Conservation (phyloP, 2,113 vertebrate genomes). For the Thunnus maccoyii region DNA sequence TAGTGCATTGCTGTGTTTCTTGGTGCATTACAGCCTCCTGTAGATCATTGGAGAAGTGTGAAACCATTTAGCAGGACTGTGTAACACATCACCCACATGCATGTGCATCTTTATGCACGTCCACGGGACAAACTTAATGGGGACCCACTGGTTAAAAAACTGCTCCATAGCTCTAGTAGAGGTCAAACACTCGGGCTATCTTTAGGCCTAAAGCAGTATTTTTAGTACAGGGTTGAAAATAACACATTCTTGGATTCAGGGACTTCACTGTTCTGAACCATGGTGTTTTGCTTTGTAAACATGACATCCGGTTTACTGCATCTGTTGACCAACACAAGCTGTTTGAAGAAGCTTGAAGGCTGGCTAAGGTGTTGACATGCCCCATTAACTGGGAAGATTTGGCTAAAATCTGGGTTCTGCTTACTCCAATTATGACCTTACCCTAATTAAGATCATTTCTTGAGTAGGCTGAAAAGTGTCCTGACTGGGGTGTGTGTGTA, state of each 20-base stretch:
- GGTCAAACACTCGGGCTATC: no score
- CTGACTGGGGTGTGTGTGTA: constrained; percentile 7
- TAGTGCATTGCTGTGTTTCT: no score
- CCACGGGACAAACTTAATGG: no score
- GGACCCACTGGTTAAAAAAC: no score
- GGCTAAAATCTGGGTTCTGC: constrained; percentile 20
- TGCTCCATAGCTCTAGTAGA: no score
- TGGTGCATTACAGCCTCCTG: no score
- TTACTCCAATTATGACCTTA: constrained; percentile 21
- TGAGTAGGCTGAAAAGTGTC: neutral
- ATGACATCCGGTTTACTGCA: constrained; percentile 35
- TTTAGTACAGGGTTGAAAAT: neutral
- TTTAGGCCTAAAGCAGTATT: constrained; percentile 4
- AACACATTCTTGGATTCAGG: constrained; percentile 7
- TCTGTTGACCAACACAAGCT: constrained; percentile 54
- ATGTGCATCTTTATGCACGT: no score
- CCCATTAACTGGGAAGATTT: constrained; percentile 50
- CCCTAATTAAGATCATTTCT: constrained; percentile 32
- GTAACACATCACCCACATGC: no score
- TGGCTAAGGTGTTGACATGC: constrained; percentile 45
- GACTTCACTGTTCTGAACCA: neutral
- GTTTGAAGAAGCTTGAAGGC: constrained; percentile 46
- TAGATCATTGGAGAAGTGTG: no score
- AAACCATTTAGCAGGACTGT: no score
- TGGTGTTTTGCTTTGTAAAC: constrained; percentile 27